Percentiles rank a stretch among this genome's conserved stretches.
phyloP scores from a whole-genome alignment of 2,888 invertebrate genomes.

The Pollenia angustigena region DNA sequence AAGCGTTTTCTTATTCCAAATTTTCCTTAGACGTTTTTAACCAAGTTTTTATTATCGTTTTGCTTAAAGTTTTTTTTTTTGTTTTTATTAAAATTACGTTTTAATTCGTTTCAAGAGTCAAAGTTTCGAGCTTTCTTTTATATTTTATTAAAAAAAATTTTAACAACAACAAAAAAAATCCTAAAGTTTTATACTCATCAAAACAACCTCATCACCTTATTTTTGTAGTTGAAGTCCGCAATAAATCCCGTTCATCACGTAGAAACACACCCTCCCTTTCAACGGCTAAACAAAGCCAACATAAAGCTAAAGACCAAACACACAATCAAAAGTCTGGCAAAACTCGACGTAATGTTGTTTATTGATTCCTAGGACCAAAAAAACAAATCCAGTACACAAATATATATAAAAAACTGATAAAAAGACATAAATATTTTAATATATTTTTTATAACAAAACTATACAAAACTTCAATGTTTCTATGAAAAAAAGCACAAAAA shows the following conservation, averaged over 20 bases:
- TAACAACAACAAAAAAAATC: conserved; percentile 60
- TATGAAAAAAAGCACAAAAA: conserved; percentile 48
- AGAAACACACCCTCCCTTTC: conserved; percentile 77
- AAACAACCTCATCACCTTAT: conserved; percentile 61
- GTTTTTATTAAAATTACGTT: conserved; percentile 5
- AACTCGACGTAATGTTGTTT: conserved; percentile 81
- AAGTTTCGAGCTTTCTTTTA: conserved; percentile 56
- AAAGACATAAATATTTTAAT: conserved; percentile 56
- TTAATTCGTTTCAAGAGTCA: neutral
- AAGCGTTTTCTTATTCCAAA: neutral
- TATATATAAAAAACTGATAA: conserved; percentile 26
- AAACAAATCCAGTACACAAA: conserved; percentile 10
- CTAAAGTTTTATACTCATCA: conserved; percentile 56
- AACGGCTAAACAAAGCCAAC: conserved; percentile 74
- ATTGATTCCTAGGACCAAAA: conserved; percentile 75
- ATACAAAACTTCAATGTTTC: conserved; percentile 31
- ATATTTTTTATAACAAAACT: conserved; percentile 48
- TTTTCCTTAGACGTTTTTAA: conserved; percentile 25
- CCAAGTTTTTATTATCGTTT: conserved; percentile 6
- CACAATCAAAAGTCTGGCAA: conserved; percentile 73
- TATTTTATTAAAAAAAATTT: conserved; percentile 31
- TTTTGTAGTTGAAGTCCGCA: conserved; percentile 79
- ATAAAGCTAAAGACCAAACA: conserved; percentile 73
- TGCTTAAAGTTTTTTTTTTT: conserved; percentile 45
- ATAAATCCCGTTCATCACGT: conserved; percentile 81